Evolutionary conservation across 1,140 invertebrate genomes (phyloP), one percentile per base, ranked within the genome.

Genomic region (Platyscapa corneri): DNA sequence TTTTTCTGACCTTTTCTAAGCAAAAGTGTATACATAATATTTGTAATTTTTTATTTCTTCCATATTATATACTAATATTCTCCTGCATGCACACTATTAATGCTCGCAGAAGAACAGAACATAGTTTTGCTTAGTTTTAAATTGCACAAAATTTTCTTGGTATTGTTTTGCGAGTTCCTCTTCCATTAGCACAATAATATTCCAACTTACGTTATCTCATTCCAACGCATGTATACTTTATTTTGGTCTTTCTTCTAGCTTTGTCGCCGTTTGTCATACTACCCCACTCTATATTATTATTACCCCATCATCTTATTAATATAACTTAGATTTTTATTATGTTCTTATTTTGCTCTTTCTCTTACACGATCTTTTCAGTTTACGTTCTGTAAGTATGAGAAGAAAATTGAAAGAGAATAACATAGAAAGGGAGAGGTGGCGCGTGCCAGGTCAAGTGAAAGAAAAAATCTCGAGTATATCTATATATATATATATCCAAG

Each of bases 141-240:
- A 37, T 53, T 76, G 3, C 3, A 46, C 37, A 53, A 46, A n/a
- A 49, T 81, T 81, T n/a, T 81, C 56, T 16, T 12, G n/a, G 70
- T 65, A 46, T 42, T 81, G 74, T 49, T 39, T 81, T 27, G 78
- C 60, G n/a, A 53, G n/a, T 37, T 75, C 14, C 37, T 20, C 46
- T 49, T 18, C 18, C 10, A 14, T 76, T 49, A 12, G n/a, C 46
- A n/a, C 20, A 67, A 60, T 82, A 82, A 39, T 42, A 60, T 82
- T 83, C 56, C 37, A 83, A 76, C 37, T 76, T 76, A 49, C 37
- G 39, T 67, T 83, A 76, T 70, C 64, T 46, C 78, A 3, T 37
- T 27, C n/a, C 56, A 34, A 20, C 56, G 34, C 56, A 56, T 37
- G n/a, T 67, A 60, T 30, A 64, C 30, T 49, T 46, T 20, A 30